Conservation (phyloP, 2,113 vertebrate genomes). For the Narcine bancroftii region DNA sequence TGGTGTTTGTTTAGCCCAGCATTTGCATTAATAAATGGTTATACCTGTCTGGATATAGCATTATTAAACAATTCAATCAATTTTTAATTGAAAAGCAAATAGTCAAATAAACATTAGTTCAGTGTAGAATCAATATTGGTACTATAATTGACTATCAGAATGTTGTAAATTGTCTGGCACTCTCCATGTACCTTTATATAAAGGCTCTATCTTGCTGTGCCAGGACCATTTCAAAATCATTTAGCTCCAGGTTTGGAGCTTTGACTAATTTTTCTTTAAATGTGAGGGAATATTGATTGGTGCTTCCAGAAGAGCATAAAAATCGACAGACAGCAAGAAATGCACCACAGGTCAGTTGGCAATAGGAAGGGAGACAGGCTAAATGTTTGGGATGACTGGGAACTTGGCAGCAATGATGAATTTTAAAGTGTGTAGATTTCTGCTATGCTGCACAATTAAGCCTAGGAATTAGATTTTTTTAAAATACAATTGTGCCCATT, state of each 20-base stretch:
- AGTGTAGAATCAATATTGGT: neutral
- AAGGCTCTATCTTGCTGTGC: neutral
- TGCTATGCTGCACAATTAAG: neutral
- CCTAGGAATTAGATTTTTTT: too few species aligned
- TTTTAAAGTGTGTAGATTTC: neutral
- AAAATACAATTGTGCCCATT: too few species aligned
- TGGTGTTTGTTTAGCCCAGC: conserved; percentile 8
- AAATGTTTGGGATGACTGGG: neutral
- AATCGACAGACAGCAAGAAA: neutral
- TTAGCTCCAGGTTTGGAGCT: neutral
- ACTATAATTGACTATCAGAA: neutral
- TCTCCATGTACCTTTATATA: neutral
- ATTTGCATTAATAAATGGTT: neutral
- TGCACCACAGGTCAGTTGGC: neutral
- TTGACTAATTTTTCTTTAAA: neutral
- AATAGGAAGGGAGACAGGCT: neutral
- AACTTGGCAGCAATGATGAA: neutral
- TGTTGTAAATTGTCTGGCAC: neutral
- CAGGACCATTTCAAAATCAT: neutral
- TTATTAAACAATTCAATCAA: conserved; percentile 7
- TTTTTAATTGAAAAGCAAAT: conserved; percentile 12
- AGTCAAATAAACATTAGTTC: conserved; percentile 12
- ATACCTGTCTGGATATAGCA: conserved; percentile 4
- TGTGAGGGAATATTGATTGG: neutral
- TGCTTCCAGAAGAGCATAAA: neutral